phyloP scores from a whole-genome alignment of 2,888 invertebrate genomes.

The Drosophila picticornis region DNA sequence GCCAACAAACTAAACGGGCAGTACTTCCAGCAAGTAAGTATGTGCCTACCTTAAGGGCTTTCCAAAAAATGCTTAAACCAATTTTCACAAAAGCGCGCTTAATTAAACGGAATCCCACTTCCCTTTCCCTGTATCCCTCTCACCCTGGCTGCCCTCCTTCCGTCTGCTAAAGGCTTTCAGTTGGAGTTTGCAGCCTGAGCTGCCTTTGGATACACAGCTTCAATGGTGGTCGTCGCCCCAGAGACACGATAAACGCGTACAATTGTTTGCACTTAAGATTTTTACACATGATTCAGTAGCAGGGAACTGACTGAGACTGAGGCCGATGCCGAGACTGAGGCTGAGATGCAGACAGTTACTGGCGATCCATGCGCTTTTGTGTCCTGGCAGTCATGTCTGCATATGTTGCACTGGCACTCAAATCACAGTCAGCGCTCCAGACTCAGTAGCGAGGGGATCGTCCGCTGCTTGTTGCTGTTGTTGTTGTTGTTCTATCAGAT shows the following conservation, averaged over 20 bases:
- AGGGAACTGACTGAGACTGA: constrained; percentile 33
- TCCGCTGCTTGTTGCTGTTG: neutral
- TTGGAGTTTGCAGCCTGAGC: constrained; percentile 7
- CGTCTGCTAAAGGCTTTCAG: constrained; percentile 10
- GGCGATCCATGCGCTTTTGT: constrained; percentile 60
- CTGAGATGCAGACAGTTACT: constrained; percentile 23
- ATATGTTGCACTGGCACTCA: constrained; percentile 76
- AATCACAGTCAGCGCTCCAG: constrained; percentile 51
- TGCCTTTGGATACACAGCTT: constrained; percentile 46
- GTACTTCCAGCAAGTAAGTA: constrained; percentile 34
- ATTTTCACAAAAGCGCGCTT: constrained; percentile 74
- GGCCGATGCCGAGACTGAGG: neutral
- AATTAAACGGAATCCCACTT: constrained; percentile 75
- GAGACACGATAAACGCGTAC: constrained; percentile 84
- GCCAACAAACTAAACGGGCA: constrained; percentile 3
- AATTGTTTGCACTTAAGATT: constrained; percentile 86
- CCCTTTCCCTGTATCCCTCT: neutral
- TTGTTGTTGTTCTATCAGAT: constrained; percentile 75
- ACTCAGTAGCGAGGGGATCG: constrained; percentile 28
- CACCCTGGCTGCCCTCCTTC: constrained; percentile 38
- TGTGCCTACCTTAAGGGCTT: constrained; percentile 72
- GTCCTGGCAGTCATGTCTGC: constrained; percentile 81
- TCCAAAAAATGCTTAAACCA: constrained; percentile 79
- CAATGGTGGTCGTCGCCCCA: constrained; percentile 82
- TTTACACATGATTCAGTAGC: constrained; percentile 85